Evolutionary conservation across 2,888 invertebrate genomes (phyloP), one percentile per base, ranked within the genome.

Genomic region (Tinea semifulvella): DNA sequence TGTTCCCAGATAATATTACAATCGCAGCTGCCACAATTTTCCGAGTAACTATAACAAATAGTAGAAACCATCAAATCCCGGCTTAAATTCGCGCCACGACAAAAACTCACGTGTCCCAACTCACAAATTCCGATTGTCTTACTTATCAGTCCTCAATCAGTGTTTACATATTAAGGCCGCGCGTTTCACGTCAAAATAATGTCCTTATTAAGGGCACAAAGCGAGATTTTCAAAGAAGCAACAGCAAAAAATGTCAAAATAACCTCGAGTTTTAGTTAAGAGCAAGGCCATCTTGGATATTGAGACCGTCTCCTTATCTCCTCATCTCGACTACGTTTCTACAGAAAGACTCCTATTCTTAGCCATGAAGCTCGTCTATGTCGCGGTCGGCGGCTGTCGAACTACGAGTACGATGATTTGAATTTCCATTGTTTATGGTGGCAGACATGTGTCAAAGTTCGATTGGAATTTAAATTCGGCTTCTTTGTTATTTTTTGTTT

Each of bases 391-490:
- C 58, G 59, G 62, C 68, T 65, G 69, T 67, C 69, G 65, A 68
- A 70, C 65, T 58, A 63, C n/a, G 61, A 73, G 67, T 11, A 44
- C 38, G 72, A 80, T 79, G 80, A 80, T 80, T 80, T 73, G 80
- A 75, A 73, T 77, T 76, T 74, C 72, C 70, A 79, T 80, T 80
- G 80, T 80, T 79, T 80, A 76, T 80, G 77, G 80, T 79, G 80
- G 80, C 80, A 80, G 80, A 77, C 80, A 79, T 80, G 77, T 79
- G 80, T 80, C 80, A 79, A 77, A 79, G 79, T 79, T 80, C 80
- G 77, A 79, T 75, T 72, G 74, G 80, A 77, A 80, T 77, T 79
- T 72, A 72, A 76, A 79, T 77, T 80, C 80, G 80, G 80, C 76
- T 72, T 63, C 75, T 79, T 80, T 80, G 80, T 79, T 75, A 69